These are phyloP conservation scores for Stegastes partitus DNA, from an alignment of 2,113 vertebrate genomes.

Conservation along the genomic window DNA sequence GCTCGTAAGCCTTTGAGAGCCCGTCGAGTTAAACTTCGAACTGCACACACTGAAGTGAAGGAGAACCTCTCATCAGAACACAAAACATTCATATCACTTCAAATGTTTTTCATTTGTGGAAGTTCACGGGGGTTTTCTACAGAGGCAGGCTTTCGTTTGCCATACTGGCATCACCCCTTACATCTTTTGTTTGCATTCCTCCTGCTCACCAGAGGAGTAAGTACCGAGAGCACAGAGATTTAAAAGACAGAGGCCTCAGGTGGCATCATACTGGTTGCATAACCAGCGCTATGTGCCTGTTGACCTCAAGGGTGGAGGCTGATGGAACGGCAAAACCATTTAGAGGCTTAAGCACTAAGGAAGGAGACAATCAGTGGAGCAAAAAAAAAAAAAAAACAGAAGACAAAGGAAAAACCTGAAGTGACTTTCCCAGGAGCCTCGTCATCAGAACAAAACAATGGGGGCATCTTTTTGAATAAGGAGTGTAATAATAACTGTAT, in stretches of 20 bases:
- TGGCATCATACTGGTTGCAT: constrained; percentile 37
- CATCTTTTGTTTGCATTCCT: constrained; percentile 54
- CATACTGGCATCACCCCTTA: neutral
- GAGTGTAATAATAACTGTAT: neutral
- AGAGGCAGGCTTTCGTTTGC: neutral
- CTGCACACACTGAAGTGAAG: neutral
- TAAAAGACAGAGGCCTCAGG: constrained; percentile 7
- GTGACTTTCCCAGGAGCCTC: neutral
- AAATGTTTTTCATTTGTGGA: neutral
- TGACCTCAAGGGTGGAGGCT: constrained; percentile 13
- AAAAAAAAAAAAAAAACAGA: neutral
- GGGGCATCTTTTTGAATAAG: neutral
- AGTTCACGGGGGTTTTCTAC: neutral
- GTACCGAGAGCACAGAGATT: neutral
- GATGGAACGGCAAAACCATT: neutral
- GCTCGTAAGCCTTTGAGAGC: neutral
- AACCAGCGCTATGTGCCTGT: constrained; percentile 7
- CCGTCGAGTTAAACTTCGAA: neutral
- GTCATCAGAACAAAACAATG: neutral
- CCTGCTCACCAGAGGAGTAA: constrained; percentile 35
- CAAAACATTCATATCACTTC: constrained; percentile 6
- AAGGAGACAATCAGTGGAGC: neutral
- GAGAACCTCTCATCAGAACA: neutral
- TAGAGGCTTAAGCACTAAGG: neutral
- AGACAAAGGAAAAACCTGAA: neutral